Conservation (phyloP, 2,113 vertebrate species). For the Trematocara stigmaticum region DNA sequence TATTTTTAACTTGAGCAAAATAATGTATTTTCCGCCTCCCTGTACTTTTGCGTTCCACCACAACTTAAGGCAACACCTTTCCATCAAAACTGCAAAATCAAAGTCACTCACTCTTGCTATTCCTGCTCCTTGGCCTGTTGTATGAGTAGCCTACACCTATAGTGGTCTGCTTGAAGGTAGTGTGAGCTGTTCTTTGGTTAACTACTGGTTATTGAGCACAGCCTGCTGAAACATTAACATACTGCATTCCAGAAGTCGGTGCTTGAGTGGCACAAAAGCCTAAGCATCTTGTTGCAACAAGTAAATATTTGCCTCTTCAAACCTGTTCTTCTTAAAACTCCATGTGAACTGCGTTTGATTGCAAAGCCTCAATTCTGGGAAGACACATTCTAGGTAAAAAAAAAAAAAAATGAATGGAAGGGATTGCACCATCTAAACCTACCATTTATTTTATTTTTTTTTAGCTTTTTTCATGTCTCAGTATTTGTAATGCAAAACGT, state of each 20-base stretch:
- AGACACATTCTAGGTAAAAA: background rate
- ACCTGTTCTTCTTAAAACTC: constrained; percentile 44
- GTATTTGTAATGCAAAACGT: background rate
- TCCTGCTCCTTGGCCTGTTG: background rate
- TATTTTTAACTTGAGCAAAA: background rate
- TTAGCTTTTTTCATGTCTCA: background rate
- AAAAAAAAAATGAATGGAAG: background rate
- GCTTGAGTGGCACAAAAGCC: constrained; percentile 21
- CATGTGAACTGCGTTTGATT: background rate
- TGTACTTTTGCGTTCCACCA: background rate
- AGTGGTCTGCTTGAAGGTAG: background rate
- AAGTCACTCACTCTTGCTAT: background rate
- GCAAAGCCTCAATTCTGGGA: background rate
- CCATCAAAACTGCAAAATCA: background rate
- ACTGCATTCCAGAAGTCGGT: constrained; percentile 55
- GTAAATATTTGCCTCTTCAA: constrained; percentile 64
- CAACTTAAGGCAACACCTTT: background rate
- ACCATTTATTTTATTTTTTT: background rate
- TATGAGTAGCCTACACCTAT: background rate
- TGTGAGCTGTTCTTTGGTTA: background rate
- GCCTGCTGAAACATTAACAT: background rate
- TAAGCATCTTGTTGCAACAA: constrained; percentile 69
- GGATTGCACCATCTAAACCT: background rate
- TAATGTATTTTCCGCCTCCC: background rate
- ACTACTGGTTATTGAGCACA: background rate